Evolutionary conservation across 64 coral and sea anemone species (phyloP), one percentile per base, ranked within the genome.

Genomic region (Pocillopora verrucosa): DNA sequence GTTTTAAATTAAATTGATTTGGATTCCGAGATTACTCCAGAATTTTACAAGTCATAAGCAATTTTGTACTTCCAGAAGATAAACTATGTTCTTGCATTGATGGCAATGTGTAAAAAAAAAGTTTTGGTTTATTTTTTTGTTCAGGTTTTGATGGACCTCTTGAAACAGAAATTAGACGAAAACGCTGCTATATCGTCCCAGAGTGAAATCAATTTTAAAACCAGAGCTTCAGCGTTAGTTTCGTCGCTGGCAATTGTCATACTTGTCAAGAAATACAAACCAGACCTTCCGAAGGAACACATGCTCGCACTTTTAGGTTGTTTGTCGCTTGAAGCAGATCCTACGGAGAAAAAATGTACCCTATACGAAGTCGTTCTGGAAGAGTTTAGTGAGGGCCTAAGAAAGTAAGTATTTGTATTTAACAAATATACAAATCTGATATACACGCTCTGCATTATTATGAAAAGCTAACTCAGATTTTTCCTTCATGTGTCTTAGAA

Each of bases 281-380:
- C 69, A 1, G 10, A 13, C 10, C 56, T 84, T 13, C 11, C 10
- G 30, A 72, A 10, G 14, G 36, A 84, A 13, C 17, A 84, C 0
- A 0, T 9, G 1, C 51, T 41, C 1, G 12, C 12, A 24, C 17
- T 84, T 19, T 22, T 84, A 13, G 69, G 22, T 20, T 84, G 81
- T 13, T 56, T 84, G 9, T 37, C 81, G 6, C 81, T 84, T 72
- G 81, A 84, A 25, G 63, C 38, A 5, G 81, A 84, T 65, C 37
- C 81, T 14, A 70, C 13, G 3, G 64, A 13, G 62, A 84, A 84
- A 22, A 84, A 70, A 20, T 84, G 81, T 84, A 1, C 63, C 9
- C 38, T 13, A 16, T 84, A 56, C 22, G 81, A 69, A 13, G 37
- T 11, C 1, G 37, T 84, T 5, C 20, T 84, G 19, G 36, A 16